phyloP scores from a whole-genome alignment of 2,113 vertebrate genomes.

The Lepus americanus region DNA sequence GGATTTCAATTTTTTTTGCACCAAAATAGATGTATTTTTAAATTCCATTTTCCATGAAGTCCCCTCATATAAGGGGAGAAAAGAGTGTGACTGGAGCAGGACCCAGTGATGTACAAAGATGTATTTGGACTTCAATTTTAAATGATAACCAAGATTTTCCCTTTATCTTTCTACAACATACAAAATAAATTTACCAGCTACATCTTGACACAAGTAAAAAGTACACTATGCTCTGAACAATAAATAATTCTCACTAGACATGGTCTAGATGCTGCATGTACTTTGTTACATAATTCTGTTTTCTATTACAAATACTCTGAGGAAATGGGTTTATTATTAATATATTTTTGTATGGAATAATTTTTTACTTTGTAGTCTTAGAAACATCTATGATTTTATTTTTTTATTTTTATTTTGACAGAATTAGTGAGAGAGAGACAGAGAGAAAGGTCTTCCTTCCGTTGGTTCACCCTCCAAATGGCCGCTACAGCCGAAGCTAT shows the following conservation, averaged over 20 bases:
- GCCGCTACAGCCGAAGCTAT: too few species aligned
- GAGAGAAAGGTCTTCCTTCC: too few species aligned
- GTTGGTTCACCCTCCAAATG: too few species aligned
- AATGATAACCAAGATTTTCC: not conserved
- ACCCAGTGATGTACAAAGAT: not conserved
- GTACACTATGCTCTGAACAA: not conserved
- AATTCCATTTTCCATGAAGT: too few species aligned
- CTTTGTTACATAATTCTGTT: not conserved
- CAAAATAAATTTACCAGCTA: conserved; percentile 36
- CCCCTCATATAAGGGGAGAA: not conserved
- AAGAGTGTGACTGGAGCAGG: not conserved
- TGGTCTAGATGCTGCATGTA: not conserved
- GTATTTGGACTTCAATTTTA: conserved; percentile 31
- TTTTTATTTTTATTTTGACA: too few species aligned
- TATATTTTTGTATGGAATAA: not conserved
- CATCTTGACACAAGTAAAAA: conserved; percentile 7
- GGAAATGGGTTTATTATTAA: conserved; percentile 11
- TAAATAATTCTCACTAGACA: not conserved
- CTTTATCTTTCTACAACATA: not conserved
- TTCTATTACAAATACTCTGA: conserved; percentile 37
- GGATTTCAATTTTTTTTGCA: too few species aligned
- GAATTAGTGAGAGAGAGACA: too few species aligned
- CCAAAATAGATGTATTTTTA: too few species aligned
- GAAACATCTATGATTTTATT: not conserved
- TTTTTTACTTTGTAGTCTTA: conserved; percentile 12